These are phyloP conservation scores for Leistus spinibarbis DNA, from an alignment of 2,888 invertebrate species.

Conservation along the genomic window DNA sequence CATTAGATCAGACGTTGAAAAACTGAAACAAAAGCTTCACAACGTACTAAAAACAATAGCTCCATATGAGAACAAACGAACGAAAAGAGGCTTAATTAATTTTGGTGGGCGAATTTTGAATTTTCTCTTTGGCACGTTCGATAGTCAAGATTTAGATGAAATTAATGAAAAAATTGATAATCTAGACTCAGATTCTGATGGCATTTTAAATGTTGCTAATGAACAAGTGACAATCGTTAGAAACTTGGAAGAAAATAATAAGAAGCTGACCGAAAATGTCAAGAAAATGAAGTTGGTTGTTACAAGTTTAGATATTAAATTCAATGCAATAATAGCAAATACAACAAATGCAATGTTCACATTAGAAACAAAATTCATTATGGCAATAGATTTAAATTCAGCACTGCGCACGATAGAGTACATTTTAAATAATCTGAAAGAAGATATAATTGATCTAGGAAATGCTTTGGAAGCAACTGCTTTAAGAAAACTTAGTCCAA, in stretches of 20 bases:
- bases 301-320: too few relatives aligned
- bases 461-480: constrained; percentile 8
- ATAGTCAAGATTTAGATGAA: neutral
- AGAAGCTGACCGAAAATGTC: neutral
- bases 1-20: constrained; percentile 9
- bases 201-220: neutral
- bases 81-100: neutral
- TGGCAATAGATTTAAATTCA: neutral
- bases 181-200: neutral
- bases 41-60: neutral
- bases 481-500: neutral
- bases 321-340: neutral
- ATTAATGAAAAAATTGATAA: neutral
- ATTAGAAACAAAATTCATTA: neutral
- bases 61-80: neutral
- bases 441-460: neutral
- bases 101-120: neutral
- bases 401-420: constrained; percentile 4
- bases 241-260: neutral
- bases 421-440: constrained; percentile 5
- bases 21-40: neutral
- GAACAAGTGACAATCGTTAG: neutral
- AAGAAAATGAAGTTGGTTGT: neutral
- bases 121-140: neutral
- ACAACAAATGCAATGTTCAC: neutral